Base-by-base conservation (phyloP, 1,140 invertebrate species). In the Trachymyrmex cornetzi region DNA sequence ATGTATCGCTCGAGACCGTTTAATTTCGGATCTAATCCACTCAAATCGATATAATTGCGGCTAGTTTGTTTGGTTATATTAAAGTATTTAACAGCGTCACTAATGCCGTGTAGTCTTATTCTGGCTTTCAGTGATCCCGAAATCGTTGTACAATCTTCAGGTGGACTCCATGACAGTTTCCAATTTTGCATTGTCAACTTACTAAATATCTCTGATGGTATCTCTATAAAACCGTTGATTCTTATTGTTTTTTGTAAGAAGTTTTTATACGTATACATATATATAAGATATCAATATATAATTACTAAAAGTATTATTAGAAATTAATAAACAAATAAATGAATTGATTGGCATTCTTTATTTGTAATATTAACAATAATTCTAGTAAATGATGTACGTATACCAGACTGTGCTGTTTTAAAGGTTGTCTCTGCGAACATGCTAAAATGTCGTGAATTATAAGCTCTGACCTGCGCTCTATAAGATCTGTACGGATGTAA, bases 91-190 rank as follows among this genome's bases (percentile, higher is more conserved):
- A 90, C 82, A 3, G 63, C 66, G 1, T 86, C 7, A 48, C 87
- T 88, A 19, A 92, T 4, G 1, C 90, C 89, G 0, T 2, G 55
- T 30, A 93, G 53, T 22, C 84, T 38, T 11, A 92, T 61, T 80
- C 11, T 88, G 0, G 87, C 24, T 2, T 3, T 4, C 4, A 92
- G 55, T 16, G 44, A 7, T 0, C 91, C 91, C 5, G 85, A 77
- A 50, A 90, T 91, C 3, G 69, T 87, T 0, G 61, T 53, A 53
- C 92, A 93, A 82, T 92, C 69, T 27, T 59, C 5, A 1, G 88
- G 87, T 2, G 27, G 34, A 0, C 50, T n/a, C 92, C 91, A 93
- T 19, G 14, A 66, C 6, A 92, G 61, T n/a, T 9, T 63, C 22
- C 77, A 53, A 9, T 53, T 3, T 7, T 87, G 5, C 2, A 82